Conservation (phyloP, 2,888 invertebrate species). For the Achlya flavicornis region DNA sequence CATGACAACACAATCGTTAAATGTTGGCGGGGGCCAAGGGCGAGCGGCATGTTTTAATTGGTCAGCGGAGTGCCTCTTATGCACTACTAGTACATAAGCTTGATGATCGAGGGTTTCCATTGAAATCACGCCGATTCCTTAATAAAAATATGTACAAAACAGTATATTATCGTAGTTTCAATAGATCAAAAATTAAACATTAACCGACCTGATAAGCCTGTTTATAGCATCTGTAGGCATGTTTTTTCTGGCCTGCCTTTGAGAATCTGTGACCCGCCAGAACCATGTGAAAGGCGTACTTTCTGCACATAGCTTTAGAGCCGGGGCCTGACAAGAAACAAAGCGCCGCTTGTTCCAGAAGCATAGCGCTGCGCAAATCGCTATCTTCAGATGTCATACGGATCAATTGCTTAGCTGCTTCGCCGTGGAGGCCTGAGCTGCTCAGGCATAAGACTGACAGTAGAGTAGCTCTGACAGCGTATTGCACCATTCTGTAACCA, state of each 20-base stretch:
- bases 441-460: conserved; percentile 94
- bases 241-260: conserved; percentile 95
- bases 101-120: no score
- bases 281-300: conserved; percentile 98
- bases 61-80: no score
- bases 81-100: no score
- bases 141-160: no score
- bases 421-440: conserved; percentile 90
- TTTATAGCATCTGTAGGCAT: conserved; percentile 95
- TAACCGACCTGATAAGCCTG: conserved; percentile 93
- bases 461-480: conserved; percentile 95
- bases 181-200: neutral
- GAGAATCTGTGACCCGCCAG: conserved; percentile 97
- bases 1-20: no score
- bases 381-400: conserved; percentile 98
- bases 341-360: conserved; percentile 97
- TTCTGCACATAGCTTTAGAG: conserved; percentile 90
- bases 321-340: conserved; percentile 89
- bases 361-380: conserved; percentile 96
- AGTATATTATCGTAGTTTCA: no score
- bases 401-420: conserved; percentile 97
- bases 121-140: no score
- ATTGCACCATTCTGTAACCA: conserved; percentile 90
- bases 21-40: no score
- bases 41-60: no score